Base-by-base conservation (phyloP, 2,888 invertebrate genomes). In the Acanthosepion pharaonis region DNA sequence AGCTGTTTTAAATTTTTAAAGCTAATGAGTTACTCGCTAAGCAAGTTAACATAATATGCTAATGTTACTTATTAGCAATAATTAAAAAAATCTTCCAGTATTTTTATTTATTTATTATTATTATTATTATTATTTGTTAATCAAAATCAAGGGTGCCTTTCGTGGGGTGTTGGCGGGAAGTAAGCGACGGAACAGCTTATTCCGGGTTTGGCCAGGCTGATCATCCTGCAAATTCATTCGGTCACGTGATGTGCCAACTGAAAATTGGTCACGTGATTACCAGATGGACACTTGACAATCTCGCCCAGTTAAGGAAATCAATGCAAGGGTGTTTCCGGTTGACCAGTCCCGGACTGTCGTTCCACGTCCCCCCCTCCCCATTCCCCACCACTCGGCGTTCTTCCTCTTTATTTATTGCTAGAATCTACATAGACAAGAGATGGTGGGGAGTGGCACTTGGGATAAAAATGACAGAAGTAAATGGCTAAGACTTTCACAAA, bases 311-410 rank as follows among this genome's bases (percentile, higher is more conserved):
- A 33, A 78, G 78, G n/a, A 78, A n/a, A 78, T 78, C 78, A 78
- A 78, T 78, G 78, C n/a, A 78, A 78, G 78, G 78, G 78, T 78
- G 78, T 78, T 78, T 78, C 78, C 78, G 78, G 78, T 33, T 78
- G 78, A 78, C 78, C 78, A 78, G n/a, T 78, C n/a, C 78, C 33
- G 78, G 78, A 78, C 78, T 33, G 2, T 11, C 78, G 1, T 15
- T n/a, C n/a, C 78, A 28, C 28, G n/a, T 0, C 9, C 78, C 4
- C 0, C 15, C 11, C n/a, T 33, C 9, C 78, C n/a, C 15, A n/a
- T 6, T 78, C n/a, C 9, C 9, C n/a, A 5, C n/a, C 4, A 23
- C n/a, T 11, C 18, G 3, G 2, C n/a, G 15, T 15, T n/a, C n/a
- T 11, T 1, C 78, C n/a, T 78, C 25, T 5, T 18, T 15, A 4